Evolutionary conservation across 1,140 invertebrate species (phyloP).

Genomic region (Drosophila sproati): DNA sequence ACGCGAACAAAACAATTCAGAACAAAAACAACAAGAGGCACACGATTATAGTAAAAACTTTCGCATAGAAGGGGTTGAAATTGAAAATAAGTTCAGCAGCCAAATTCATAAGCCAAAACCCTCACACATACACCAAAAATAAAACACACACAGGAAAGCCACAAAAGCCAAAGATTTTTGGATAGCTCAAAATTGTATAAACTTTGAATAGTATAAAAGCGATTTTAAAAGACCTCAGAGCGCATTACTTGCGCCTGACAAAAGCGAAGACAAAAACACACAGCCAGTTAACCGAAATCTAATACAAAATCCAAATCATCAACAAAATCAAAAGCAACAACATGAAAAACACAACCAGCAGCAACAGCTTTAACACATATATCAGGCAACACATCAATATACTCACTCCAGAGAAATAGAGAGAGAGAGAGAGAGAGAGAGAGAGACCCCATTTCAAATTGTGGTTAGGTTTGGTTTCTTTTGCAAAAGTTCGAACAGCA

Average conservation of each 20-base stretch:
- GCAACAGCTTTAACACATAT: conserved; percentile 63
- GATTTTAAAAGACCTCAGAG: conserved; percentile 45
- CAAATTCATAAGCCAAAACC: conserved; percentile 48
- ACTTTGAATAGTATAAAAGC: conserved; percentile 14
- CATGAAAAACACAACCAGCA: conserved; percentile 66
- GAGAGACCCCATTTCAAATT: conserved; percentile 53
- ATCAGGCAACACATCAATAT: conserved; percentile 25
- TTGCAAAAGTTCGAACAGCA: conserved; percentile 70
- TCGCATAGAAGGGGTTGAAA: conserved; percentile 69
- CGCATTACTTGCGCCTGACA: conserved; percentile 59
- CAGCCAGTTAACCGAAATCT: conserved; percentile 59
- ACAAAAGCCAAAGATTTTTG: conserved; percentile 37
- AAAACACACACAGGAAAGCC: conserved; percentile 18
- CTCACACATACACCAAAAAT: conserved; percentile 22
- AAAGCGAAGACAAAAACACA: conserved; percentile 54
- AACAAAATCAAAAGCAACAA: conserved; percentile 58
- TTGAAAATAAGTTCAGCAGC: conserved; percentile 59
- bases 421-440: no score
- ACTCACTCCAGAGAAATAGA: background rate
- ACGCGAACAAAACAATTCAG: conserved; percentile 69
- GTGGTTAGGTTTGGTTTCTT: conserved; percentile 78
- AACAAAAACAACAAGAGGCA: conserved; percentile 45
- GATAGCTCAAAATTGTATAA: conserved; percentile 33
- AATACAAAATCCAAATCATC: conserved; percentile 56
- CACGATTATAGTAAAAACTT: conserved; percentile 62